Evolutionary conservation across 1,140 invertebrate species (phyloP), one percentile per base, ranked within the genome.

Genomic region (Chionoecetes opilio): DNA sequence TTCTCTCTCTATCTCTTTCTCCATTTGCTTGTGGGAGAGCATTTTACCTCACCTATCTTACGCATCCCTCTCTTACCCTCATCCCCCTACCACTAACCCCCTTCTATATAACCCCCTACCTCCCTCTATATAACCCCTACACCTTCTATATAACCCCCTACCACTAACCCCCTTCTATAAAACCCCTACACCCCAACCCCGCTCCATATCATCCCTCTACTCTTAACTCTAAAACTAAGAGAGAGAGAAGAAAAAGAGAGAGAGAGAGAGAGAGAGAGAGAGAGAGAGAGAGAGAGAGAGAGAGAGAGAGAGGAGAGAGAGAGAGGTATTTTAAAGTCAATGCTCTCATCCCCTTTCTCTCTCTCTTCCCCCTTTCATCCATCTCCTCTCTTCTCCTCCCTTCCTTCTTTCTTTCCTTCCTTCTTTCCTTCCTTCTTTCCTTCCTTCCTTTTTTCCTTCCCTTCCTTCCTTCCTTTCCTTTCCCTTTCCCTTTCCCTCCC

Each of bases 291-390:
- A 17, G 38, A 41, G 5, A 41, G 38, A 41, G 9, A 17, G 46
- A 17, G 8, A 53, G 46, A 53, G 9, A 53, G 46, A 3, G 46
- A 17, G 41, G 41, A 46, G 41, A 14, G 14, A 14, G 14, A 14
- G 46, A 17, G 46, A 9, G 46, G 11, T 17, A 53, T 53, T 53
- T 53, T 53, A 53, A 53, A 53, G 46, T 53, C 46, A 53, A 53
- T 53, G 46, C 63, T 75, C n/a, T 75, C n/a, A 75, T 75, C n/a
- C 63, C 63, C n/a, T 75, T n/a, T 75, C n/a, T 26, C 63, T 75
- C n/a, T 21, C 63, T 21, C 8, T 21, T 21, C 63, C 8, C 1
- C 11, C 63, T 8, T 75, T 2, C 14, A 5, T 46, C 5, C 41
- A 46, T 46, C 41, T 46, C 5, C 5, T 46, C 14, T 46, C 14